Conservation (phyloP, 2,113 vertebrate genomes). For the Ceyx margarethae region DNA sequence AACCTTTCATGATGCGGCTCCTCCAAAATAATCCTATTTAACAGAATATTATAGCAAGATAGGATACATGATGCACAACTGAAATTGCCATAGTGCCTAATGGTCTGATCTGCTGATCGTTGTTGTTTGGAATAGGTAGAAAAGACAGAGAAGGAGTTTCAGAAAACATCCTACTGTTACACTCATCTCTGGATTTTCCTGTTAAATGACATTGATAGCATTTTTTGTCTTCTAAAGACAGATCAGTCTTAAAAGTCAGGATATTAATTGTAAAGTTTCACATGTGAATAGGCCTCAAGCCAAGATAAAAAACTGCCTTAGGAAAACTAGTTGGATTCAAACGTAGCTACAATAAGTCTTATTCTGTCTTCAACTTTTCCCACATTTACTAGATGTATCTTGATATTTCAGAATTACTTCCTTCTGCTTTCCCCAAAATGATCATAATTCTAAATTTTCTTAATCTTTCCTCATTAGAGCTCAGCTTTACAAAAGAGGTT, state of each 20-base stretch:
- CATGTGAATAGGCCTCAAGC: not conserved
- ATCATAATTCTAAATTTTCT: not conserved
- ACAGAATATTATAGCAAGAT: not conserved
- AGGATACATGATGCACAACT: accelerated
- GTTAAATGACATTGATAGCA: no score
- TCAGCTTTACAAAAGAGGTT: not conserved
- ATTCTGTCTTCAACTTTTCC: not conserved
- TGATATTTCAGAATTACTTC: not conserved
- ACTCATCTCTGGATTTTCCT: not conserved
- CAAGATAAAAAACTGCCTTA: not conserved
- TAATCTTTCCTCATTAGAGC: not conserved
- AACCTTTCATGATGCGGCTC: not conserved
- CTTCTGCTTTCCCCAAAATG: not conserved
- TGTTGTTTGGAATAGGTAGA: not conserved
- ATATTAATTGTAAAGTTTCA: not conserved
- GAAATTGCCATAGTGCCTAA: not conserved
- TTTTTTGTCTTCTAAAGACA: not conserved
- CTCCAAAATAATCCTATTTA: not conserved
- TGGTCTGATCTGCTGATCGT: not conserved
- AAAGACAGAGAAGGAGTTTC: not conserved
- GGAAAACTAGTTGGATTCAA: not conserved
- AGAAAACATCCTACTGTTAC: not conserved
- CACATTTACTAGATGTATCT: not conserved
- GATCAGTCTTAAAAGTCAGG: not conserved
- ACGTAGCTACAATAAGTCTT: not conserved